A percentile compares a stretch with the other conserved stretches of the same genome.
Conservation (phyloP, 2,888 invertebrate genomes). For the Drosophila peninsularis region DNA sequence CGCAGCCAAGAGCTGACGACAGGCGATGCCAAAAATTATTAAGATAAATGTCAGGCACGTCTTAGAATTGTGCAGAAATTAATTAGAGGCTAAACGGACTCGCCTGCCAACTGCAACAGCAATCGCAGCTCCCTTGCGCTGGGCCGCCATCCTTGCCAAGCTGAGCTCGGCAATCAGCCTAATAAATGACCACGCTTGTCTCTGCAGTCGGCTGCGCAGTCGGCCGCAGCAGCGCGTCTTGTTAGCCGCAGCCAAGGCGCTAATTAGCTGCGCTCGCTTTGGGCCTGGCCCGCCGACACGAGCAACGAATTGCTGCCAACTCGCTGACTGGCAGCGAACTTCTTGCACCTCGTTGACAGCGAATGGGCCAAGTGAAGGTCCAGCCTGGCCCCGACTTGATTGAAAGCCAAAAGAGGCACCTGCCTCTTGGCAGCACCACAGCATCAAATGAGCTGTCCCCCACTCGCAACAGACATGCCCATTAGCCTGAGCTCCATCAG, state of each 20-base stretch:
- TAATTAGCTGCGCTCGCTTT: slow-evolving; percentile 64
- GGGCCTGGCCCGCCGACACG: slow-evolving; percentile 23
- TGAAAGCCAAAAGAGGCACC: slow-evolving; percentile 33
- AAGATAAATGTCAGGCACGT: slow-evolving; percentile 65
- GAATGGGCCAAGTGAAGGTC: neutral
- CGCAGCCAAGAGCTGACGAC: slow-evolving; percentile 32
- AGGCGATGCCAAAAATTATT: slow-evolving; percentile 74
- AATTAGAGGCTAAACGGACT: slow-evolving; percentile 65
- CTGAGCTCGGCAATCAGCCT: slow-evolving; percentile 33
- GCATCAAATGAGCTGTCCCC: slow-evolving; percentile 19
- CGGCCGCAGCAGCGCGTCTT: slow-evolving; percentile 38
- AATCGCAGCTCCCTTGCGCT: slow-evolving; percentile 6
- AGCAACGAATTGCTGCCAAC: slow-evolving; percentile 43
- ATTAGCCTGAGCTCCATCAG: slow-evolving; percentile 9
- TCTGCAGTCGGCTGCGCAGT: slow-evolving; percentile 7
- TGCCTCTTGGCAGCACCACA: slow-evolving; percentile 41
- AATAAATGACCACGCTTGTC: slow-evolving; percentile 58
- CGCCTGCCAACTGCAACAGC: slow-evolving; percentile 40
- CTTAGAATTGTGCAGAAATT: slow-evolving; percentile 56
- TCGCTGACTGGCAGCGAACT: slow-evolving; percentile 25
- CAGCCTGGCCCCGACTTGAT: slow-evolving; percentile 3
- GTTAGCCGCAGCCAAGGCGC: slow-evolving; percentile 52
- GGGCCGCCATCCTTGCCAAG: slow-evolving; percentile 44
- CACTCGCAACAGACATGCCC: slow-evolving; percentile 3
- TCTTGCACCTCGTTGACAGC: slow-evolving; percentile 39